These are phyloP conservation scores for Mantis religiosa DNA, from an alignment of 2,888 invertebrate genomes.

Conservation along the genomic window DNA sequence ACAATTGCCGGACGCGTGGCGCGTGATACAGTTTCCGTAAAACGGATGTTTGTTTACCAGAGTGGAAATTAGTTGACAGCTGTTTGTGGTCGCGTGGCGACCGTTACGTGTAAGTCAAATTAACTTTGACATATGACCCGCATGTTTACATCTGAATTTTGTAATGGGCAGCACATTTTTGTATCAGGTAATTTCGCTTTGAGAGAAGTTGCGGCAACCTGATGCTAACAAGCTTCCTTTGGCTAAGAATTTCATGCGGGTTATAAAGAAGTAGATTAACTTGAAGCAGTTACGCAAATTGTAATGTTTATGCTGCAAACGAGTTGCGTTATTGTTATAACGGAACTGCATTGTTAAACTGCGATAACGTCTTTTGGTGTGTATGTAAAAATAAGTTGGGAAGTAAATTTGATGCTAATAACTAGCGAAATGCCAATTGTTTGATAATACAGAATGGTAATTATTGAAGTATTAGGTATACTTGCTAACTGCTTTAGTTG, in stretches of 20 bases:
- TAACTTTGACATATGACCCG: neutral
- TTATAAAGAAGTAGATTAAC: neutral
- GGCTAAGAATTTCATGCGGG: neutral
- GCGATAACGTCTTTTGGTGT: too few species aligned
- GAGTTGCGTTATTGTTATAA: too few species aligned
- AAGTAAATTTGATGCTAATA: too few species aligned
- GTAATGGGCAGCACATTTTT: neutral
- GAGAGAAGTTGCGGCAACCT: neutral
- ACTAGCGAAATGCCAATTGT: too few species aligned
- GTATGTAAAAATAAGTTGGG: too few species aligned
- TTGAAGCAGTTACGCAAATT: too few species aligned
- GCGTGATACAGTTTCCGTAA: neutral
- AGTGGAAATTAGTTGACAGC: neutral
- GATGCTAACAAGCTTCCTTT: neutral
- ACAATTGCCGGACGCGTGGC: neutral
- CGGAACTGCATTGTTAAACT: too few species aligned
- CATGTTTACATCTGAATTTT: neutral
- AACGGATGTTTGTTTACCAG: neutral
- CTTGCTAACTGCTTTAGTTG: too few species aligned
- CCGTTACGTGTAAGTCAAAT: neutral
- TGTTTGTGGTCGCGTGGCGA: constrained; percentile 2
- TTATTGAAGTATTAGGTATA: too few species aligned
- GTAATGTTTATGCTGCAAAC: too few species aligned
- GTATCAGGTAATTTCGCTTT: neutral
- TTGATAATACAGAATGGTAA: too few species aligned